Base-by-base conservation (phyloP, 2,888 invertebrate species). In the Acanthosepion pharaonis region DNA sequence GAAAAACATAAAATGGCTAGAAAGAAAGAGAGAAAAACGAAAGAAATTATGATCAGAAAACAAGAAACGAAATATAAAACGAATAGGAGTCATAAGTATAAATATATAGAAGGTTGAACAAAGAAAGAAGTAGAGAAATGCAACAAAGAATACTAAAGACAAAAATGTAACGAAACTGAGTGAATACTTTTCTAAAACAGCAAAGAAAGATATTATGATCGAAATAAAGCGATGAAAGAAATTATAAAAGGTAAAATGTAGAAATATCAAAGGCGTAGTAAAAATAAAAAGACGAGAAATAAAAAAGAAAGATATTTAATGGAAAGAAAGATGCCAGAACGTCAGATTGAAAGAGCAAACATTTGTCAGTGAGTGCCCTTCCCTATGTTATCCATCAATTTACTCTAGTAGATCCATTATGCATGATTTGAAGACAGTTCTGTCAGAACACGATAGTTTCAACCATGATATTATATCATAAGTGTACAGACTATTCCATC, bases 381-480 rank as follows among this genome's bases (percentile, higher is more conserved):
- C 78, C 78, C 25, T 78, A 9, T 9, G 23, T 78, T 78, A 78
- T 78, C 78, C 78, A 78, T 78, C 78, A 78, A 78, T 15, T 78
- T 9, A 78, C 78, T 78, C 33, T 78, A n/a, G 78, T 78, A 78
- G 78, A 78, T 78, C 78, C 78, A 78, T 78, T 78, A 78, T n/a
- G 78, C 78, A 78, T 78, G 78, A 78, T 78, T 78, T 0, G 11
- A 78, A 78, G 78, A 78, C 78, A 78, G 78, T 3, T 78, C 78
- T 78, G 78, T 78, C 78, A 78, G 78, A 78, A n/a, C n/a, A 78
- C 33, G 78, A 78, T 78, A 78, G 78, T 78, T 78, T 78, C 33
- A 78, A 78, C 78, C 78, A 78, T 78, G 78, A 78, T 78, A 78
- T 78, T 78, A 78, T 78, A 78, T 78, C n/a, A 78, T n/a, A 78